A percentile compares a stretch with the other conserved stretches of the same genome.
These are phyloP conservation scores for Bergia puertoricense DNA, from an alignment of 92 coral and sea anemone genomes.

Conservation along the genomic window DNA sequence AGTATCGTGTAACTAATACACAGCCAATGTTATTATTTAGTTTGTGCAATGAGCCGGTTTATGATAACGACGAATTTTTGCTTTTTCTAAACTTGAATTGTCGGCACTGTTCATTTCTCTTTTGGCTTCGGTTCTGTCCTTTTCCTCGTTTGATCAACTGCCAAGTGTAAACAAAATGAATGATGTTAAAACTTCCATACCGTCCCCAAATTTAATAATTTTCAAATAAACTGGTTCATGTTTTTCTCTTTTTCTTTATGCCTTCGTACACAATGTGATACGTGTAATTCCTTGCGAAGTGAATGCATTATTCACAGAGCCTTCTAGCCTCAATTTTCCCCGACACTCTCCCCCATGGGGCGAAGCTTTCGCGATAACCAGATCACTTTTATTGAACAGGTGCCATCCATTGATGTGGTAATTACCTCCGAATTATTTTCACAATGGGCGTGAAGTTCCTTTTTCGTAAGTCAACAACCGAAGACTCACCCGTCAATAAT, in stretches of 20 bases:
- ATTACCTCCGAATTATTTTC: conserved; percentile 11
- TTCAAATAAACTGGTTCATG: neutral
- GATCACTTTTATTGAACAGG: conserved; percentile 2
- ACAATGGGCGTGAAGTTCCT: neutral
- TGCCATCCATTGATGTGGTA: conserved; percentile 16
- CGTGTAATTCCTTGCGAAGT: neutral
- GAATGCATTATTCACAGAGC: neutral
- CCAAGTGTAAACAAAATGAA: neutral
- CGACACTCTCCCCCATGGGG: neutral
- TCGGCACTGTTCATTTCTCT: neutral
- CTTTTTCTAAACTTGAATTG: neutral
- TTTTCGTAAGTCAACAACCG: neutral
- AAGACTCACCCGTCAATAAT: neutral
- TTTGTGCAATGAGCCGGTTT: neutral
- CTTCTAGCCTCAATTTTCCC: neutral
- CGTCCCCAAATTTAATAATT: neutral
- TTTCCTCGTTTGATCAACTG: neutral
- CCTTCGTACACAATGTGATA: neutral
- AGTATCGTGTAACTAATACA: too few relatives aligned
- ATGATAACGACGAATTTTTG: neutral
- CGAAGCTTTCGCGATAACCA: neutral
- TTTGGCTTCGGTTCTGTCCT: too few relatives aligned
- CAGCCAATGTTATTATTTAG: neutral
- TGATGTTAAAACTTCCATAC: neutral
- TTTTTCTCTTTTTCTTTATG: neutral